Evolutionary conservation across 1,140 invertebrate species (phyloP), one percentile per base, ranked within the genome.

Genomic region (Olivierus martensii): DNA sequence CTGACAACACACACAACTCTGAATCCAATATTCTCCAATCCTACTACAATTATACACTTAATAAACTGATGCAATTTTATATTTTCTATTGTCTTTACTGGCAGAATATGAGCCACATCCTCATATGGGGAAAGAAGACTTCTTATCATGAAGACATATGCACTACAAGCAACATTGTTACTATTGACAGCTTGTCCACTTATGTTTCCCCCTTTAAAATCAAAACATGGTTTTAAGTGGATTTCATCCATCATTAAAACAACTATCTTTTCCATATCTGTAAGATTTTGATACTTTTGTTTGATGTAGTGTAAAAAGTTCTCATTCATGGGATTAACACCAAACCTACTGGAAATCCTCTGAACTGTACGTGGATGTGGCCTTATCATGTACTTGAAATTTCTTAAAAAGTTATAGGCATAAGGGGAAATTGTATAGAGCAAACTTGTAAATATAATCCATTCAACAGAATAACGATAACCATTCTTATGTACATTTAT

Each of bases 201-300:
- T 58, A 62, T 46, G 48, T 53, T 57, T 15, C 59, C 49, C 6
- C 61, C 61, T 50, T 53, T 61, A 37, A 51, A 56, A 50, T 59
- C 55, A 38, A 55, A 47, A 39, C 37, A 53, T 22, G 53, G 53
- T 43, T 61, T 61, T 34, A 52, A 10, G 35, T 61, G 51, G 18
- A 61, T 59, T 50, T 62, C 54, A 51, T 59, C 52, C 21, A 62
- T 36, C 57, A 57, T 57, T 49, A 55, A 45, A 14, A 38, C 11
- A 21, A 50, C 41, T 3, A 12, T 35, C 1, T 37, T 22, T 18
- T 55, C 47, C 15, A 19, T 3, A 4, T 19, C 3, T 12, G 35
- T 36, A 18, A 52, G 36, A 46, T 21, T 15, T 36, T 46, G 15
- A 21, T 45, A 36, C 36, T 36, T 45, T 28, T 22, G 4, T 19